phyloP scores from a whole-genome alignment of 92 coral and sea anemone genomes.

The Actinostola sp. region DNA sequence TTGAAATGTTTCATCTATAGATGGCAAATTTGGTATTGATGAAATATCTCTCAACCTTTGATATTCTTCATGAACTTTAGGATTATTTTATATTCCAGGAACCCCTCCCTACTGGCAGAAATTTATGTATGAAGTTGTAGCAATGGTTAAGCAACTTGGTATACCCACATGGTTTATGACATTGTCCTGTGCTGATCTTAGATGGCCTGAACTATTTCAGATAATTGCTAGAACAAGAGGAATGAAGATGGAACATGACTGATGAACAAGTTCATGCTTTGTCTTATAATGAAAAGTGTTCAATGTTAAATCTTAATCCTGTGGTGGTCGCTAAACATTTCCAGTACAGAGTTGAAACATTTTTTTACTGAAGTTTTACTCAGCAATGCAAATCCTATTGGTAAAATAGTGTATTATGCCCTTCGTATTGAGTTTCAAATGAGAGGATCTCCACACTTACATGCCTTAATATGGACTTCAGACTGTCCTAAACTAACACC shows the following conservation, averaged over 20 bases:
- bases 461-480: constrained; percentile 49
- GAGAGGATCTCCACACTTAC: constrained; percentile 65
- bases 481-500: constrained; percentile 39
- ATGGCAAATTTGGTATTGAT: too few species aligned
- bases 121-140: constrained; percentile 46
- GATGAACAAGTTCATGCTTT: constrained; percentile 57
- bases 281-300: constrained; percentile 66
- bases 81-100: constrained; percentile 74
- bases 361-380: too few species aligned
- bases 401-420: constrained; percentile 55
- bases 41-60: too few species aligned
- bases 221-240: constrained; percentile 51
- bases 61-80: too few species aligned
- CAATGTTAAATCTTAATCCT: constrained; percentile 63
- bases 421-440: constrained; percentile 58
- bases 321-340: constrained; percentile 67
- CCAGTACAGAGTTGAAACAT: too few species aligned
- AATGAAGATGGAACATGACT: constrained; percentile 37
- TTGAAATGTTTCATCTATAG: too few species aligned
- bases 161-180: constrained; percentile 77
- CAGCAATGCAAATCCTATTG: constrained; percentile 39
- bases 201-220: constrained; percentile 69
- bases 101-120: constrained; percentile 74
- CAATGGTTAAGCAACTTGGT: constrained; percentile 64
- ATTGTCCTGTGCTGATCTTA: constrained; percentile 71